phyloP scores from a whole-genome alignment of 2,113 vertebrate genomes.

The Geococcyx californianus region DNA sequence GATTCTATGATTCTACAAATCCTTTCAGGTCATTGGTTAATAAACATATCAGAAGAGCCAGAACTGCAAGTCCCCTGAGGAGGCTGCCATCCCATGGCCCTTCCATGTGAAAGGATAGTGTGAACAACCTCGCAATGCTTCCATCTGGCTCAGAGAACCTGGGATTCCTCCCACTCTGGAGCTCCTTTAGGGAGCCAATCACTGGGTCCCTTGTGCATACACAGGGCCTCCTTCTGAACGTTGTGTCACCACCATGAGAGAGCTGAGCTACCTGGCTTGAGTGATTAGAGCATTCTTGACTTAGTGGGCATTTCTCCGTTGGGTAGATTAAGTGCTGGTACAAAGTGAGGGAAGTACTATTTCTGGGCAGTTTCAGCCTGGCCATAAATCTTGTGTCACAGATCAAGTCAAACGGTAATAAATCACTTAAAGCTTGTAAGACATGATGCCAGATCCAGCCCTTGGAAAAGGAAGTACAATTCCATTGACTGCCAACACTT shows the following conservation, averaged over 20 bases:
- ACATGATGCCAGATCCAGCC: slow-evolving; percentile 1
- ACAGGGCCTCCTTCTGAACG: neutral
- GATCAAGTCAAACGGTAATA: slow-evolving; percentile 52
- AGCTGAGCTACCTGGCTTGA: neutral
- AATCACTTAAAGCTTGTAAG: slow-evolving; percentile 52
- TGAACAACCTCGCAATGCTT: neutral
- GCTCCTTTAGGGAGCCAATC: neutral
- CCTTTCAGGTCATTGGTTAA: neutral
- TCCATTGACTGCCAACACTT: slow-evolving; percentile 25
- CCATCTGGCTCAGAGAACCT: neutral
- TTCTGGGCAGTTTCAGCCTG: slow-evolving; percentile 32
- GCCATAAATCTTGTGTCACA: slow-evolving; percentile 62
- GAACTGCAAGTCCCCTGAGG: neutral
- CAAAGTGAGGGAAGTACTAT: neutral
- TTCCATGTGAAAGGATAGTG: neutral
- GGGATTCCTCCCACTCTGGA: neutral
- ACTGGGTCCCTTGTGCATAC: neutral
- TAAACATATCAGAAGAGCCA: neutral
- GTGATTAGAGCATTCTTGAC: neutral
- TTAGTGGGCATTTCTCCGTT: neutral
- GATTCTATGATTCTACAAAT: too few relatives aligned
- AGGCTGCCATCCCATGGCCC: too few relatives aligned
- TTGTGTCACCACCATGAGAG: neutral
- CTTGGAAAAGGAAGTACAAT: slow-evolving; percentile 22
- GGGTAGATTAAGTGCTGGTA: neutral